Evolutionary conservation across 2,888 invertebrate species (phyloP).

Genomic region (Pollenia griseotomentosa): DNA sequence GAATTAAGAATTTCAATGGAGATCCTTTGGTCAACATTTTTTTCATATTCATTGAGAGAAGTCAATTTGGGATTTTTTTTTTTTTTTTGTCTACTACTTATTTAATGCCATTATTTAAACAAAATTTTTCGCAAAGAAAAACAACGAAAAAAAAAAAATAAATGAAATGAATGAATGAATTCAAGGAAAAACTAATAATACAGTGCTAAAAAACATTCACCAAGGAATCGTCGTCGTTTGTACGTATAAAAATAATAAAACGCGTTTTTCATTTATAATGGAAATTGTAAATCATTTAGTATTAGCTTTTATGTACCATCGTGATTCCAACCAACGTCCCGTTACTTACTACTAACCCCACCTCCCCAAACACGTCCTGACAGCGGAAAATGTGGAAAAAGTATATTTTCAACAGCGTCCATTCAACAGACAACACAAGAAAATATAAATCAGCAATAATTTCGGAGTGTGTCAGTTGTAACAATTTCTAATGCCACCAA

Average conservation of each 20-base stretch:
- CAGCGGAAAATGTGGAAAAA: background rate
- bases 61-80: conserved; percentile 15
- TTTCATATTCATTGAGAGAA: conserved; percentile 22
- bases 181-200: background rate
- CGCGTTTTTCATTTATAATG: conserved; percentile 73
- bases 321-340: conserved; percentile 24
- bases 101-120: conserved; percentile 55
- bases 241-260: conserved; percentile 40
- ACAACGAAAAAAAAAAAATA: background rate
- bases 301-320: conserved; percentile 64
- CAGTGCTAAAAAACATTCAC: conserved; percentile 23
- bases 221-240: conserved; percentile 13
- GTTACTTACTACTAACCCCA: background rate
- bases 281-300: conserved; percentile 72
- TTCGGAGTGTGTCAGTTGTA: conserved; percentile 39
- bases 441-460: conserved; percentile 49
- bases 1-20: conserved; percentile 39
- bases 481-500: conserved; percentile 14
- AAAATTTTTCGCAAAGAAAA: conserved; percentile 14
- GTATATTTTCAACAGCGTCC: background rate
- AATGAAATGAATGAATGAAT: conserved; percentile 52
- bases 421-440: conserved; percentile 44
- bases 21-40: background rate
- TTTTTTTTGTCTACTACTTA: background rate
- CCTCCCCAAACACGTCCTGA: background rate